phyloP scores from a whole-genome alignment of 2,113 vertebrate species.

The Scatophagus argus region DNA sequence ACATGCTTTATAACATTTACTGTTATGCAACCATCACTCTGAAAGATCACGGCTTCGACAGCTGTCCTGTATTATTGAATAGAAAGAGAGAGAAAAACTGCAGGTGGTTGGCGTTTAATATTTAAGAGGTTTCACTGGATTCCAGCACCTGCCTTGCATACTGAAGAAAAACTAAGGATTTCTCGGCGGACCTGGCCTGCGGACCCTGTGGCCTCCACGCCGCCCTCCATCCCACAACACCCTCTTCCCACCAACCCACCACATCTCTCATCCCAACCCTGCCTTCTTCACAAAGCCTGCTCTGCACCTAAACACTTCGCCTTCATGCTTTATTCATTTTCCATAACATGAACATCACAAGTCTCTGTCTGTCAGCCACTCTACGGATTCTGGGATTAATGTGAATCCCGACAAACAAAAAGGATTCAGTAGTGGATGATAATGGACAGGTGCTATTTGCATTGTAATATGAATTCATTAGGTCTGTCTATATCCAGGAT shows the following conservation, averaged over 20 bases:
- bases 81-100: constrained; percentile 71
- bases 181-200: constrained; percentile 67
- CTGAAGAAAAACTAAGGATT: constrained; percentile 58
- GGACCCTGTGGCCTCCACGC: constrained; percentile 57
- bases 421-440: constrained; percentile 52
- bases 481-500: constrained; percentile 23
- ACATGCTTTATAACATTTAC: constrained; percentile 26
- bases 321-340: constrained; percentile 77
- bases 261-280: constrained; percentile 10
- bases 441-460: constrained; percentile 68
- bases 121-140: constrained; percentile 78
- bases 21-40: constrained; percentile 37
- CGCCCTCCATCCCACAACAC: constrained; percentile 35
- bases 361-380: constrained; percentile 49
- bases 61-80: constrained; percentile 72
- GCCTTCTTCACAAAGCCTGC: constrained; percentile 34
- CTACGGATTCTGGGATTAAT: constrained; percentile 57
- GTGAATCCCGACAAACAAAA: constrained; percentile 64
- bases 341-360: constrained; percentile 63
- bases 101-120: constrained; percentile 82
- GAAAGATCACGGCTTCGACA: constrained; percentile 58
- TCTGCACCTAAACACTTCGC: constrained; percentile 63
- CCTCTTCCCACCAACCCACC: constrained; percentile 3
- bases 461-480: constrained; percentile 67
- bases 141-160: constrained; percentile 75